Percentiles rank a stretch among this genome's conserved stretches.
These are phyloP conservation scores for Parthenolecanium corni DNA, from an alignment of 2,888 invertebrate genomes.

Conservation along the genomic window DNA sequence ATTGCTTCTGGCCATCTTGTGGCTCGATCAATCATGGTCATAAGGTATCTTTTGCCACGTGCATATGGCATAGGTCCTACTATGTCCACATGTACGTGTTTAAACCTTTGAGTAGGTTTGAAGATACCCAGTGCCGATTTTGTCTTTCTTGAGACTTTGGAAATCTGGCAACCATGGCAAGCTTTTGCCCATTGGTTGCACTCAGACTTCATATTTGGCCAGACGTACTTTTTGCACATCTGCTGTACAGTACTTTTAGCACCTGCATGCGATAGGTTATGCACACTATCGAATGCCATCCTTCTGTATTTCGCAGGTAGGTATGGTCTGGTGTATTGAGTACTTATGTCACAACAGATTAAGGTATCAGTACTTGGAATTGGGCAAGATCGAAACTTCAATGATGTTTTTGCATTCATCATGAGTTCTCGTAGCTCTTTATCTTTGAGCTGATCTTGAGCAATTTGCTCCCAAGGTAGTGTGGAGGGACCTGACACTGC, in stretches of 20 bases:
- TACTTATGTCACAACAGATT: not conserved
- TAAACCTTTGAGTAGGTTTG: conserved; percentile 36
- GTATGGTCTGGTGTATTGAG: not conserved
- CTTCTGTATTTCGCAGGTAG: not conserved
- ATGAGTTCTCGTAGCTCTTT: not conserved
- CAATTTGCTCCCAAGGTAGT: not conserved
- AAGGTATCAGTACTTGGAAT: not conserved
- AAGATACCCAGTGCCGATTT: conserved; percentile 34
- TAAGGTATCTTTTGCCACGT: conserved; percentile 35
- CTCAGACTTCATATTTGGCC: conserved; percentile 38
- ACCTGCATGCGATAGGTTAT: conserved; percentile 35
- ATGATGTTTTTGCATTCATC: too few species aligned
- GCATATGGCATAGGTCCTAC: conserved; percentile 38
- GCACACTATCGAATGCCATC: conserved; percentile 25
- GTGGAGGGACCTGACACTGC: not conserved
- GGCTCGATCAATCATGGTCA: conserved; percentile 37
- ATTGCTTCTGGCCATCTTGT: conserved; percentile 39
- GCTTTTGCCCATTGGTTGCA: conserved; percentile 36
- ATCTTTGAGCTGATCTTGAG: not conserved
- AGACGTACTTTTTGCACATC: conserved; percentile 37
- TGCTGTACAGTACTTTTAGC: conserved; percentile 34
- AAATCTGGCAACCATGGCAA: conserved; percentile 37
- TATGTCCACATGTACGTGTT: conserved; percentile 40
- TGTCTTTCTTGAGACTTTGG: conserved; percentile 37
- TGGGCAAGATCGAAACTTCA: too few species aligned